Base-by-base conservation (phyloP, 53 echinoderm and acorn worm genomes). In the Antedon mediterranea region DNA sequence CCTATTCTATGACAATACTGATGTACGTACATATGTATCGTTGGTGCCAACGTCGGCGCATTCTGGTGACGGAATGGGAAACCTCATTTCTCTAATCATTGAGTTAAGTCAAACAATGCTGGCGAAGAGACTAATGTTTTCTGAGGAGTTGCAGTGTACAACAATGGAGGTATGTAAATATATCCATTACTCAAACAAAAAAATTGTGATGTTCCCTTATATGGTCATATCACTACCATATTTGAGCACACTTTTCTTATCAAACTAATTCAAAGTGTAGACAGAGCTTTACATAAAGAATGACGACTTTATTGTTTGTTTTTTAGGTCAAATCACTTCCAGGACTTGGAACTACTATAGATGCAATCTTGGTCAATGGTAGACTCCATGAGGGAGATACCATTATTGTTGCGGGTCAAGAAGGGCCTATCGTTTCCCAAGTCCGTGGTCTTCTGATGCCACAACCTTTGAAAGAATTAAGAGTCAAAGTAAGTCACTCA, bases 1-100 rank as follows among this genome's bases (percentile, higher is more conserved):
- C 74, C 84, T 93, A 31, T 98, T 83, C 85, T 87, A 88, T 41
- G 98, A 98, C 33, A 98, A 98, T 75, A 90, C 89, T 14, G 92
- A 98, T 79, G 77, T 85, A 14, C 93, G 85, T 77, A 93, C 89
- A 3, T 98, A 98, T 33, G 89, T 98, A 34, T 98, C 98, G 14
- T 32, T 98, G 79, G 92, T 98, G 1, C 98, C 98, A 3, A 98
- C 98, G 5, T 98, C 98, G n/a, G 98, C 98, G 31, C 92, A 93
- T 75, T 77, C 86, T 20, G 98, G 90, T 0, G 98, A 98, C 57
- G 98, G 98, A 0, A 98, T 98, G 98, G 98, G 98, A 27, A 98
- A 93, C 75, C 83, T 98, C 0, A 98, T 98, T 26, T 80, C 98
- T 4, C 86, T 98, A 34, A 90, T 98, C n/a, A 80, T 89, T n/a